These are phyloP conservation scores for Masnerella sp. DNA, from an alignment of 2,888 invertebrate genomes.

Conservation along the genomic window DNA sequence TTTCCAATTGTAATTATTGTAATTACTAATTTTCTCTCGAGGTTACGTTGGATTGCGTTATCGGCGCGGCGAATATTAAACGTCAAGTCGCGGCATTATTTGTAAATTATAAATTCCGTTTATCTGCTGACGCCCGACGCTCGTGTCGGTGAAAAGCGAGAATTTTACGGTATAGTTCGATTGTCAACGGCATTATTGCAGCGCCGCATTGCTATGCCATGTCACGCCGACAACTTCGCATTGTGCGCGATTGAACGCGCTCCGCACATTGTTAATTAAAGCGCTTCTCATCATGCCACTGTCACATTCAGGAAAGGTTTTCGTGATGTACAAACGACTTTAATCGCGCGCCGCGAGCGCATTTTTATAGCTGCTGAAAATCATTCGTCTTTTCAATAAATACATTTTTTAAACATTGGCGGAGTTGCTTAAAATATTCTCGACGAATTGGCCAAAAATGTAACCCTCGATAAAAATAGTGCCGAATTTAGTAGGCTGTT, in stretches of 20 bases:
- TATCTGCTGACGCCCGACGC: constrained; percentile 45
- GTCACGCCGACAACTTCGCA: constrained; percentile 72
- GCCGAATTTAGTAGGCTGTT: no score
- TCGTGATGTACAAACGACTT: constrained; percentile 57
- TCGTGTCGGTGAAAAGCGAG: constrained; percentile 53
- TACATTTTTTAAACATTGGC: neutral
- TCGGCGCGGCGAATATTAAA: constrained; percentile 39
- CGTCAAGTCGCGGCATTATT: constrained; percentile 50
- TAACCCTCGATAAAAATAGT: no score
- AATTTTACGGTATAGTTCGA: constrained; percentile 56
- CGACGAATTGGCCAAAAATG: neutral
- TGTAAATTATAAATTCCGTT: constrained; percentile 58
- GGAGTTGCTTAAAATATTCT: neutral
- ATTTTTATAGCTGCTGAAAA: constrained; percentile 26
- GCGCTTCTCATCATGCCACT: constrained; percentile 70
- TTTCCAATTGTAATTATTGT: constrained; percentile 26
- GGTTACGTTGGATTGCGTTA: constrained; percentile 41
- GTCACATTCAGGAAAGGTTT: constrained; percentile 64
- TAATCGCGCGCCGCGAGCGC: constrained; percentile 58
- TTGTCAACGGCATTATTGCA: constrained; percentile 59
- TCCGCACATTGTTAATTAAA: constrained; percentile 75
- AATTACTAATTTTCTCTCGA: constrained; percentile 30
- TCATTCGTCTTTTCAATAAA: constrained; percentile 21
- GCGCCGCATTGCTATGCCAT: constrained; percentile 57
- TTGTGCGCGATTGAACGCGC: constrained; percentile 73